phyloP scores from a whole-genome alignment of 2,113 vertebrate genomes.

The Eretmodus cyanostictus region DNA sequence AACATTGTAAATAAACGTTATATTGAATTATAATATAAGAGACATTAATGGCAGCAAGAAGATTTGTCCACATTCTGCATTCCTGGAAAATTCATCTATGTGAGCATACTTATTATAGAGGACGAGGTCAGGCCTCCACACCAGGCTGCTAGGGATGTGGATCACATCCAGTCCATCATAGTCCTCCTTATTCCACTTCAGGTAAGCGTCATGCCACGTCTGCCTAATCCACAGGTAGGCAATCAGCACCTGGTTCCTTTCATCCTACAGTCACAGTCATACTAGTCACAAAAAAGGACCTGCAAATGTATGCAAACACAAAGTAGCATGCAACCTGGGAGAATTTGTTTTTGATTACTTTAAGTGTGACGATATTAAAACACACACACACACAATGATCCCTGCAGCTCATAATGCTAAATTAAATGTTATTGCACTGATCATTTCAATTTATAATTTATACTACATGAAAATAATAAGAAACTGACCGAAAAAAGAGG shows the following conservation, averaged over 20 bases:
- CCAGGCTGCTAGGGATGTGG: conserved; percentile 90
- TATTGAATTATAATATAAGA: not conserved
- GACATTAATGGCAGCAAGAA: not conserved
- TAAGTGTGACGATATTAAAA: not conserved
- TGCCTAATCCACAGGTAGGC: conserved; percentile 95
- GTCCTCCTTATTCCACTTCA: conserved; percentile 89
- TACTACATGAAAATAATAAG: not conserved
- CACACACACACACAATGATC: not conserved
- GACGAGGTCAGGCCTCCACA: conserved; percentile 96
- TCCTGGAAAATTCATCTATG: not conserved
- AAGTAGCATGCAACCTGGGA: not conserved
- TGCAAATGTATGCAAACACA: not conserved
- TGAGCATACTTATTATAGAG: conserved; percentile 92
- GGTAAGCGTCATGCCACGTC: conserved; percentile 90
- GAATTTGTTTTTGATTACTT: not conserved
- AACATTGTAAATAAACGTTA: not conserved
- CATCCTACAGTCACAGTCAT: conserved; percentile 74
- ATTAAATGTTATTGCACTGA: not conserved
- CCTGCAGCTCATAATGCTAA: not conserved
- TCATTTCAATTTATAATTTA: not conserved
- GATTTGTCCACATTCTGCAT: not conserved
- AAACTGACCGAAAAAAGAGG: not conserved
- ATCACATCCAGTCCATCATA: conserved; percentile 94
- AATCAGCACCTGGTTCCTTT: conserved; percentile 94
- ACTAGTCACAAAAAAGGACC: not conserved